phyloP scores from a whole-genome alignment of 2,113 vertebrate species.

The Pelecanus crispus region DNA sequence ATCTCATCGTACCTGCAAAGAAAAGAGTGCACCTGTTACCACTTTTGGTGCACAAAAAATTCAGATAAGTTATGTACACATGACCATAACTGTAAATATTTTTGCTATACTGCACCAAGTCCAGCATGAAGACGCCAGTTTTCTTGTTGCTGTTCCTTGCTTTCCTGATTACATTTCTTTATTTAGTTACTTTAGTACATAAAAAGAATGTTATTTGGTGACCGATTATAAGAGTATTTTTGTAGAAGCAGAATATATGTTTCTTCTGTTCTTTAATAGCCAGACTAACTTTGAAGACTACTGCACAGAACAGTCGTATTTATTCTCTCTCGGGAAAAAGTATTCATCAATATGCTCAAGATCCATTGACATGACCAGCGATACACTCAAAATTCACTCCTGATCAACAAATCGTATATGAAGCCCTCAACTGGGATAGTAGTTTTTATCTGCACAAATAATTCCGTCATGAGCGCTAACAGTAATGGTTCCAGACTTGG shows the following conservation, averaged over 20 bases:
- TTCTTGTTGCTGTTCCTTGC: background rate
- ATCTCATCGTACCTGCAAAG: constrained; percentile 91
- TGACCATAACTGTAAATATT: background rate
- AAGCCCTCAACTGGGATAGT: background rate
- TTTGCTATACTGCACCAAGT: background rate
- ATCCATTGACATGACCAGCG: background rate
- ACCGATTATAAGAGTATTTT: background rate
- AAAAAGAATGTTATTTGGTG: background rate
- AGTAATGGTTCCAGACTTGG: background rate
- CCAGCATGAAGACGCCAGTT: background rate
- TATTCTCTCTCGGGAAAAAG: background rate
- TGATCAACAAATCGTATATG: background rate
- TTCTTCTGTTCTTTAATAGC: background rate
- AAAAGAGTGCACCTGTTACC: background rate
- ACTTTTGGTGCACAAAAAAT: background rate
- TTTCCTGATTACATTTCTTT: background rate
- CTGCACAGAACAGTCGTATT: background rate
- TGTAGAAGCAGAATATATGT: background rate
- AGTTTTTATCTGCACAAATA: background rate
- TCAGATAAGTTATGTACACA: background rate
- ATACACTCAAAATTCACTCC: background rate
- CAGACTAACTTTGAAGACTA: background rate
- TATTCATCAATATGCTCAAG: background rate
- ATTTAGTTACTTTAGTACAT: background rate
- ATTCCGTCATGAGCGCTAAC: background rate